A percentile compares a stretch with the other conserved stretches of the same genome.
Evolutionary conservation across 2,797 vertebrate species (phyloP).

Genomic region (Parambassis ranga): DNA sequence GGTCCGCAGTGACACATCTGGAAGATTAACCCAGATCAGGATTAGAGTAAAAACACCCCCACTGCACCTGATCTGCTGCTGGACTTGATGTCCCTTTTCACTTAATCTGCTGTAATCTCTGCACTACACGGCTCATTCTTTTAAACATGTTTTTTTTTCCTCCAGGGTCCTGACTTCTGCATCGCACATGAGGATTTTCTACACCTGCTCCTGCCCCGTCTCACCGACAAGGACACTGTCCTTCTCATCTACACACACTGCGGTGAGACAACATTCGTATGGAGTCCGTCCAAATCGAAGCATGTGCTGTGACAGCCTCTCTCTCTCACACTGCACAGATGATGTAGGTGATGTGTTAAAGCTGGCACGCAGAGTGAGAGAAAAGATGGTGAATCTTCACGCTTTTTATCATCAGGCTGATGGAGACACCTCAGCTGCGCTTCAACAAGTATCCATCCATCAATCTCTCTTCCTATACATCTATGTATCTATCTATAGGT

Average conservation of each 20-base stretch:
- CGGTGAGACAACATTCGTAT: conserved; percentile 33
- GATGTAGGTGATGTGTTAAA: conserved; percentile 67
- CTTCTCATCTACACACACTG: conserved; percentile 77
- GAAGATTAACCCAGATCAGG: conserved; percentile 23
- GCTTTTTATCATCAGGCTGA: conserved; percentile 72
- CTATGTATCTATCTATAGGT: not conserved
- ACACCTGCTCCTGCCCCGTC: conserved; percentile 65
- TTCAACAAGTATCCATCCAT: conserved; percentile 28
- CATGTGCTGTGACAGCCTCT: not conserved
- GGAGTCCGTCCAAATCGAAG: not conserved
- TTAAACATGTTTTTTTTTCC: not conserved
- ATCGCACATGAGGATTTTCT: conserved; percentile 80
- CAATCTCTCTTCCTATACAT: not conserved
- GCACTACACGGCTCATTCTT: no score
- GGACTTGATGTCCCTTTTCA: not conserved
- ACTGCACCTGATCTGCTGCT: conserved; percentile 15
- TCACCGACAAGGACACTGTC: conserved; percentile 74
- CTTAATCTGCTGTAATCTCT: conserved; percentile 6
- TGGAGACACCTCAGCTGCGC: conserved; percentile 53
- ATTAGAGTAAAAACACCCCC: conserved; percentile 25
- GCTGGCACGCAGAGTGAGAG: conserved; percentile 70
- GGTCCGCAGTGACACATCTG: conserved; percentile 26
- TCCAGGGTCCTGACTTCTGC: conserved; percentile 74
- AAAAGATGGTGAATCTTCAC: conserved; percentile 74
- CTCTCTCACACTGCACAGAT: conserved; percentile 73